A percentile compares a stretch with the other conserved stretches of the same genome.
Evolutionary conservation across 1,140 invertebrate genomes (phyloP).

Genomic region (Zaprionus nigranus): DNA sequence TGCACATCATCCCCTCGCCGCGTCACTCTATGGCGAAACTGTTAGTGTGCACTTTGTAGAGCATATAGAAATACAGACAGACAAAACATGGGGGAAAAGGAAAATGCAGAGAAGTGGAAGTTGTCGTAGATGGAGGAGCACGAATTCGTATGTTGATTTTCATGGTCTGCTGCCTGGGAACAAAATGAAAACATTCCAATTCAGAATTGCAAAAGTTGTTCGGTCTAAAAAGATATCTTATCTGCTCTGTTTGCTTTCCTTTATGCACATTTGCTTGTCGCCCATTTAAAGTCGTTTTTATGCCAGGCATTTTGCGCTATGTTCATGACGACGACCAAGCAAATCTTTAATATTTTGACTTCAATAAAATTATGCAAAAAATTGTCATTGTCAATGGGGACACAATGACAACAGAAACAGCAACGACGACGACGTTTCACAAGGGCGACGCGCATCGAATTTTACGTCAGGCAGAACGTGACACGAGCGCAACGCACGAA

Average conservation of each 20-base stretch:
- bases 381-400: slow-evolving; percentile 60
- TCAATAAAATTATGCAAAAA: slow-evolving; percentile 61
- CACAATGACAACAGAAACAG: not conserved
- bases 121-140: slow-evolving; percentile 20
- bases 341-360: slow-evolving; percentile 38
- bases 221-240: slow-evolving; percentile 56
- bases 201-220: slow-evolving; percentile 39
- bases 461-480: slow-evolving; percentile 68
- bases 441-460: slow-evolving; percentile 61
- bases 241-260: slow-evolving; percentile 46
- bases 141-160: slow-evolving; percentile 73
- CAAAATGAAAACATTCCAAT: slow-evolving; percentile 78
- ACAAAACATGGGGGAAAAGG: slow-evolving; percentile 16
- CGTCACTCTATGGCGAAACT: not conserved
- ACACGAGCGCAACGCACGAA: slow-evolving; percentile 76
- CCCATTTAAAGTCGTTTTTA: slow-evolving; percentile 37
- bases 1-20: slow-evolving; percentile 19
- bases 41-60: slow-evolving; percentile 51
- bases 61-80: slow-evolving; percentile 36
- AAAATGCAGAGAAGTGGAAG: slow-evolving; percentile 6
- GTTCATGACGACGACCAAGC: not conserved
- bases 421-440: slow-evolving; percentile 45
- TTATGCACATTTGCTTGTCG: slow-evolving; percentile 31
- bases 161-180: slow-evolving; percentile 74
- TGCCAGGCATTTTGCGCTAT: slow-evolving; percentile 22